These are phyloP conservation scores for Drosophila hamatofila DNA, from an alignment of 2,888 invertebrate genomes.

Conservation along the genomic window DNA sequence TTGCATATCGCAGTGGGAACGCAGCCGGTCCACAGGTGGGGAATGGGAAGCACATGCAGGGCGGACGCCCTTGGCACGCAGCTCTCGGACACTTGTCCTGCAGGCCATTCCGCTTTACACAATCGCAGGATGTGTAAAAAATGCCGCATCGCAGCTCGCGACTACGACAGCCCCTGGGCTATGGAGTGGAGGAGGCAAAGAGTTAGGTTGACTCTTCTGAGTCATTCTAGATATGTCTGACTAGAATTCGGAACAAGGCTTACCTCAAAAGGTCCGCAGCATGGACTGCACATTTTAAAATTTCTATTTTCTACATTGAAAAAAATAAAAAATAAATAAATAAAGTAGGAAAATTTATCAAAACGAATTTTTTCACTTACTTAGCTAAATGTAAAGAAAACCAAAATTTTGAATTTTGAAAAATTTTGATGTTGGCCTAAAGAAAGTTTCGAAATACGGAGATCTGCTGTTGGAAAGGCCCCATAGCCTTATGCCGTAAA, in stretches of 20 bases:
- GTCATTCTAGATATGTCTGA: neutral
- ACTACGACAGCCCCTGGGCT: slow-evolving; percentile 85
- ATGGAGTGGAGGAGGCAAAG: slow-evolving; percentile 1
- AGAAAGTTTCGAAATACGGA: slow-evolving; percentile 65
- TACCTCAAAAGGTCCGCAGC: slow-evolving; percentile 84
- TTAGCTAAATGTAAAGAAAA: slow-evolving; percentile 35
- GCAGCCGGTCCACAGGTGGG: slow-evolving; percentile 86
- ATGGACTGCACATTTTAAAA: slow-evolving; percentile 81
- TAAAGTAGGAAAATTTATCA: neutral
- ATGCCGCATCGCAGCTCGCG: slow-evolving; percentile 86
- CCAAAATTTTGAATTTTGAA: slow-evolving; percentile 12
- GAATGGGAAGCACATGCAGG: slow-evolving; percentile 85
- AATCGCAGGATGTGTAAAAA: slow-evolving; percentile 87
- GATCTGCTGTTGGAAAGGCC: slow-evolving; percentile 52
- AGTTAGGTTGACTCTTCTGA: neutral
- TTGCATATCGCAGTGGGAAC: slow-evolving; percentile 79
- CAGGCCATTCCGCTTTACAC: slow-evolving; percentile 87
- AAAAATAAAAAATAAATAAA: neutral
- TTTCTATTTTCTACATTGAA: slow-evolving; percentile 48
- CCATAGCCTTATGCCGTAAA: slow-evolving; percentile 1
- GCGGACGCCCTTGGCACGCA: slow-evolving; percentile 86
- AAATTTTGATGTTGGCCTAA: slow-evolving; percentile 65
- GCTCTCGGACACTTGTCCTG: slow-evolving; percentile 87
- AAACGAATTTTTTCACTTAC: slow-evolving; percentile 30
- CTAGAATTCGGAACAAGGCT: slow-evolving; percentile 29